Conservation (phyloP, 1,140 invertebrate species). For the Thaumetopoea pityocampa region DNA sequence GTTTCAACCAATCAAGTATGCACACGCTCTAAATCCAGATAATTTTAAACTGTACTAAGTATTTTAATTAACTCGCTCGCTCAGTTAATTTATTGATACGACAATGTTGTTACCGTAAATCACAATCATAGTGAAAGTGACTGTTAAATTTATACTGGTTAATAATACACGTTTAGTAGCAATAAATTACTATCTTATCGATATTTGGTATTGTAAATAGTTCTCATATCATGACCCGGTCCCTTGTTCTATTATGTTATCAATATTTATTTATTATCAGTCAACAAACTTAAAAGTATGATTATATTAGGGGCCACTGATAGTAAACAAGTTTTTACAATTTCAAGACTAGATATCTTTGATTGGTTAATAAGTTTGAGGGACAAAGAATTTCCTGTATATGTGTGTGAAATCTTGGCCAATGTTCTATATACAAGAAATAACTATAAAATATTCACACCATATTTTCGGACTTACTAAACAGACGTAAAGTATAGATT, state of each 20-base stretch:
- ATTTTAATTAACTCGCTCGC: no score
- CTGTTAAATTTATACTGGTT: slow-evolving; percentile 13
- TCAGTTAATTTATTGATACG: no score
- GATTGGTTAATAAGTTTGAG: no score
- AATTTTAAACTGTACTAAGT: no score
- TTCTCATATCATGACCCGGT: slow-evolving; percentile 18
- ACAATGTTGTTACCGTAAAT: slow-evolving; percentile 4
- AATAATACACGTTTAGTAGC: slow-evolving; percentile 12
- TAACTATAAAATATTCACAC: no score
- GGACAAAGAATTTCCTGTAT: no score
- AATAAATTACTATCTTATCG: slow-evolving; percentile 21
- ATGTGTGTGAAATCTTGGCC: no score
- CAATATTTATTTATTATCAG: slow-evolving; percentile 14
- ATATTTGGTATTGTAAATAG: slow-evolving; percentile 19
- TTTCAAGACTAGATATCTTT: not conserved
- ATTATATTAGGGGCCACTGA: slow-evolving; percentile 8
- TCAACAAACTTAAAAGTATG: slow-evolving; percentile 17
- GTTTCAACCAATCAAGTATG: no score
- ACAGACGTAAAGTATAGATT: no score
- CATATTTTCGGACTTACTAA: no score
- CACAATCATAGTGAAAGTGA: slow-evolving; percentile 7
- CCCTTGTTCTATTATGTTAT: slow-evolving; percentile 17
- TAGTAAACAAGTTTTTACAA: slow-evolving; percentile 4
- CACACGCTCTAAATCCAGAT: no score
- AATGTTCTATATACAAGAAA: no score